Evolutionary conservation across 2,113 vertebrate genomes (phyloP).

Genomic region (Camelus dromedarius): DNA sequence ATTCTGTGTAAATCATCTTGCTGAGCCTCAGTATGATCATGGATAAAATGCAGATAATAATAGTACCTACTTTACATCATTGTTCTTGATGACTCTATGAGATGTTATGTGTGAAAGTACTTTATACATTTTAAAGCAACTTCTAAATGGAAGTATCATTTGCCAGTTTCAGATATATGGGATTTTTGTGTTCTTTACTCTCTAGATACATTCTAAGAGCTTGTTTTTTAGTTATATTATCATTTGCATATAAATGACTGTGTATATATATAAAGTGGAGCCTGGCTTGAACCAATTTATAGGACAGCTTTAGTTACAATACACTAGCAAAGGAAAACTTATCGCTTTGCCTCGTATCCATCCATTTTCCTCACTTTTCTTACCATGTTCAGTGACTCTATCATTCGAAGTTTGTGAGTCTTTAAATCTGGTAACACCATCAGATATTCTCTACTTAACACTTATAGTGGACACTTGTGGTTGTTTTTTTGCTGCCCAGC

Average conservation of each 20-base stretch:
- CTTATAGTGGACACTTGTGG: not conserved
- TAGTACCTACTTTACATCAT: not conserved
- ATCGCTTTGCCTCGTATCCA: not conserved
- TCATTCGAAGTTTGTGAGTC: not conserved
- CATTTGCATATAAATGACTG: constrained; percentile 18
- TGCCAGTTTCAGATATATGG: not conserved
- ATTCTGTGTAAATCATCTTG: not conserved
- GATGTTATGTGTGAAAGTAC: not conserved
- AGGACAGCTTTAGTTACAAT: constrained; percentile 31
- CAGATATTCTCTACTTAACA: not conserved
- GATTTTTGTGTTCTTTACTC: not conserved
- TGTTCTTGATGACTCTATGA: constrained; percentile 6
- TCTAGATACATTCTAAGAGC: constrained; percentile 11
- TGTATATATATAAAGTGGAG: not conserved
- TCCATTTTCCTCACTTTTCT: not conserved
- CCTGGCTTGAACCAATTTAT: not conserved
- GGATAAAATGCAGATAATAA: constrained; percentile 28
- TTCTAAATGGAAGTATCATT: constrained; percentile 24
- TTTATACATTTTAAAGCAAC: constrained; percentile 31
- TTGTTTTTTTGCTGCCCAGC: not conserved
- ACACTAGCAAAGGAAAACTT: not conserved
- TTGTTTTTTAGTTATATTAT: constrained; percentile 26
- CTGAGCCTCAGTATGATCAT: not conserved
- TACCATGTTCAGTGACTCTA: not conserved
- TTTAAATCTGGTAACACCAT: not conserved